These are phyloP conservation scores for Aldabrachelys gigantea DNA, from an alignment of 2,113 vertebrate genomes.

Conservation along the genomic window DNA sequence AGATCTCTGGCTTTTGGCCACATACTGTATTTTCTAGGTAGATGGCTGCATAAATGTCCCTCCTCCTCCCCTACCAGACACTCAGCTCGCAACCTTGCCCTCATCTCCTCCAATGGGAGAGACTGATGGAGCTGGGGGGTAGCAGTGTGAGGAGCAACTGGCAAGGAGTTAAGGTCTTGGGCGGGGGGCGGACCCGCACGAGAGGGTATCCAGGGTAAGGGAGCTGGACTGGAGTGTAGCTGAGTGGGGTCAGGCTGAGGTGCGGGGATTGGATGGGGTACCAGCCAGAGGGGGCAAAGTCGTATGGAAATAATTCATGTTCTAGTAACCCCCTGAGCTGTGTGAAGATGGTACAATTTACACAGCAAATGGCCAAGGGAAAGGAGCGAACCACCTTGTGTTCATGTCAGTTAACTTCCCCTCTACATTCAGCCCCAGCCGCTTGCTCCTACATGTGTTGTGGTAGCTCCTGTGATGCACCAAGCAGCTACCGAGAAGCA, in stretches of 20 bases:
- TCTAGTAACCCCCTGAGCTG: not conserved
- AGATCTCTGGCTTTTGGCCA: not conserved
- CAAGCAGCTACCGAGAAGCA: not conserved
- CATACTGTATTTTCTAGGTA: not conserved
- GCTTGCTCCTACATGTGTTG: not conserved
- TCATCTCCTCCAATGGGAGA: not conserved
- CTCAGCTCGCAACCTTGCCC: not conserved
- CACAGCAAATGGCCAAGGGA: not conserved
- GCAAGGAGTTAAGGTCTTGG: not conserved
- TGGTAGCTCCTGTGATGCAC: not conserved
- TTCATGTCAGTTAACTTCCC: not conserved
- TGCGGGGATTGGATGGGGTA: not conserved
- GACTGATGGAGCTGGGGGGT: rapidly evolving
- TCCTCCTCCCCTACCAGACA: not conserved
- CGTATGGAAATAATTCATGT: not conserved
- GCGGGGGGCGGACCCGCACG: not conserved
- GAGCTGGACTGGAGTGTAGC: not conserved
- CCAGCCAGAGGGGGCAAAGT: rapidly evolving
- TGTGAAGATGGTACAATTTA: not conserved
- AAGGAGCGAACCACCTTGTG: not conserved
- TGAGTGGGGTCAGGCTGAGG: not conserved
- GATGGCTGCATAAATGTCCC: not conserved
- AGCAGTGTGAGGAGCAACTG: not conserved
- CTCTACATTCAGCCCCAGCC: not conserved
- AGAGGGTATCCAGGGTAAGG: not conserved